Evolutionary conservation across 2,888 invertebrate genomes (phyloP), one percentile per base, ranked within the genome.

Genomic region (Gonocerus acuteangulatus): DNA sequence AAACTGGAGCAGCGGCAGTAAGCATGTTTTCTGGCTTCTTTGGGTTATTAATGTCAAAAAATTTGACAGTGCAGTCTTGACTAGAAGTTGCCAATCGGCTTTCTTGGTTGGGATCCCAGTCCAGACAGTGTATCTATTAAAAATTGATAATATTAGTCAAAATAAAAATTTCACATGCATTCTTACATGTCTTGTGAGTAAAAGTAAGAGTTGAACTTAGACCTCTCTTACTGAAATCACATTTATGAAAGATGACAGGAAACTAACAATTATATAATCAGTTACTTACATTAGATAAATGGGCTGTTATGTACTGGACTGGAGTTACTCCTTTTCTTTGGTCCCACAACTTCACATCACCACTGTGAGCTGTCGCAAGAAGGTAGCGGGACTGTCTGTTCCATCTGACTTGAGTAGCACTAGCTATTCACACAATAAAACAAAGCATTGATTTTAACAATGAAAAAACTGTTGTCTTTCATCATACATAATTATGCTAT

Each of bases 281-380:
- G 13, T 47, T 2, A 16, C 34, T 67, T 69, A 77, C 78, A 73
- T 78, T 82, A 47, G 84, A 80, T 64, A 93, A 78, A 77, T 96
- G 95, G 2, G 95, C 95, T 21, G 95, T 87, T 69, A 96, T 91
- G 70, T 95, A 95, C 72, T 93, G 90, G 2, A 93, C 82, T 0
- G 95, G 95, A 57, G 87, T 81, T 51, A 85, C 84, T 65, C 86
- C 83, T 77, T 94, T 94, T 65, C 95, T 80, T 68, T 89, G 87
- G 74, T 96, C 96, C 95, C 95, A 96, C 67, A 96, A 84, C 74
- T 95, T 87, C 2, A 96, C 84, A 75, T 95, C 95, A 1, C 94
- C 95, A 72, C 95, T 95, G 74, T 96, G 95, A 2, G 95, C 90
- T 47, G 95, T 95, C 1, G 95, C 95, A 67, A 96, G 78, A 66